A percentile compares a stretch with the other conserved stretches of the same genome.
phyloP scores from a whole-genome alignment of 1,140 invertebrate species.

The Galendromus occidentalis region DNA sequence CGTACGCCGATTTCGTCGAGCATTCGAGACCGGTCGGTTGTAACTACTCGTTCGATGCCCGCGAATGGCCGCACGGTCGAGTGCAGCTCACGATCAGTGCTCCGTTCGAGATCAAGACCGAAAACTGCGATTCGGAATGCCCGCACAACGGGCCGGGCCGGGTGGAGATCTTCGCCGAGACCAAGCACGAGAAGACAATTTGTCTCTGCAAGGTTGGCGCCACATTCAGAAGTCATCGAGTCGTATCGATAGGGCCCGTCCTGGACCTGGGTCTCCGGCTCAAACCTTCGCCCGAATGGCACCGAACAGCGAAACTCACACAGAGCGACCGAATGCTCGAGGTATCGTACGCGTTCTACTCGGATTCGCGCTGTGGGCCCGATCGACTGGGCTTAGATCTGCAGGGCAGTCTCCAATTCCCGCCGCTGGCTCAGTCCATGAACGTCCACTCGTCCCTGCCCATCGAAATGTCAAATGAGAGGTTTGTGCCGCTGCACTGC shows the following conservation, averaged over 20 bases:
- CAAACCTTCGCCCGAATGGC: constrained; percentile 13
- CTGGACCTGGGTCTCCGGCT: constrained; percentile 14
- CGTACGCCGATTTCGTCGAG: constrained; percentile 1
- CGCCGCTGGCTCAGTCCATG: constrained; percentile 11
- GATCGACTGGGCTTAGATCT: constrained; percentile 17
- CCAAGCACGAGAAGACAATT: constrained; percentile 14
- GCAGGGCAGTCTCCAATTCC: constrained; percentile 18
- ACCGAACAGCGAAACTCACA: constrained; percentile 3
- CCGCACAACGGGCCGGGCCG: constrained; percentile 13
- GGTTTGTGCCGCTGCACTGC: constrained; percentile 16
- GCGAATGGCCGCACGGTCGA: constrained; percentile 17
- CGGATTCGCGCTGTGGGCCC: constrained; percentile 18
- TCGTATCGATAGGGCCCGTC: constrained; percentile 14
- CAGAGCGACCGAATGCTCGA: background rate
- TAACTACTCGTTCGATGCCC: constrained; percentile 19
- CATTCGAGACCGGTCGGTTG: constrained; percentile 15
- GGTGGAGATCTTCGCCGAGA: constrained; percentile 16
- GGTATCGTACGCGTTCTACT: constrained; percentile 14
- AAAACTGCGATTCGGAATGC: constrained; percentile 16
- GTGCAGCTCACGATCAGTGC: constrained; percentile 18
- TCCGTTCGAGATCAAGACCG: constrained; percentile 18
- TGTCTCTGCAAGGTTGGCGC: constrained; percentile 16
- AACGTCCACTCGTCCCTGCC: background rate
- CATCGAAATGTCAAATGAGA: constrained; percentile 10
- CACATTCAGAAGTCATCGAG: background rate